These are phyloP conservation scores for Cynopterus sphinx DNA, from an alignment of 2,797 vertebrate species.

Conservation along the genomic window DNA sequence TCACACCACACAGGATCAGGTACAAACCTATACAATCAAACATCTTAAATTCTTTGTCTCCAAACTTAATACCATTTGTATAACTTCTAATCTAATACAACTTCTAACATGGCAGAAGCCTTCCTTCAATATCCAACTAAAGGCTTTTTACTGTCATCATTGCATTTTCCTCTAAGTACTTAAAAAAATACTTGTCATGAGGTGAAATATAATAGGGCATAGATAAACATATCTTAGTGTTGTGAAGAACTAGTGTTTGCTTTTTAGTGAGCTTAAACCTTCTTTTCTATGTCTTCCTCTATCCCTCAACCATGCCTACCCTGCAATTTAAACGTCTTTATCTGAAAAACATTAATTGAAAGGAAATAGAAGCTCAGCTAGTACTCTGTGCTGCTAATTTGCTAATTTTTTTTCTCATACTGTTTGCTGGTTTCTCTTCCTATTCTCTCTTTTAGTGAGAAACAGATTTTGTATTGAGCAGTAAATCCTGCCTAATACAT, in stretches of 20 bases:
- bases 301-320: background rate
- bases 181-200: background rate
- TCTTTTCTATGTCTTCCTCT: background rate
- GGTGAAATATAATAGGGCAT: background rate
- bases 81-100: background rate
- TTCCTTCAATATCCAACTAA: background rate
- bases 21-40: background rate
- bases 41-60: background rate
- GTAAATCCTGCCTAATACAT: background rate
- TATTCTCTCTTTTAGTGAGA: background rate
- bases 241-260: background rate
- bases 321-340: background rate
- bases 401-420: too few species aligned
- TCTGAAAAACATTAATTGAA: background rate
- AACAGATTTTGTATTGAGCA: background rate
- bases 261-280: background rate
- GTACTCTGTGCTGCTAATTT: background rate
- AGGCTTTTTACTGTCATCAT: background rate
- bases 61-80: background rate
- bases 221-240: background rate
- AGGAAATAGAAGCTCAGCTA: background rate
- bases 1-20: background rate
- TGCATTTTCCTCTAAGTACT: background rate
- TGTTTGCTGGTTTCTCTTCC: background rate
- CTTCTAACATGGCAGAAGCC: background rate